Evolutionary conservation across 1,140 invertebrate genomes (phyloP).

Genomic region (Papilio glaucus): DNA sequence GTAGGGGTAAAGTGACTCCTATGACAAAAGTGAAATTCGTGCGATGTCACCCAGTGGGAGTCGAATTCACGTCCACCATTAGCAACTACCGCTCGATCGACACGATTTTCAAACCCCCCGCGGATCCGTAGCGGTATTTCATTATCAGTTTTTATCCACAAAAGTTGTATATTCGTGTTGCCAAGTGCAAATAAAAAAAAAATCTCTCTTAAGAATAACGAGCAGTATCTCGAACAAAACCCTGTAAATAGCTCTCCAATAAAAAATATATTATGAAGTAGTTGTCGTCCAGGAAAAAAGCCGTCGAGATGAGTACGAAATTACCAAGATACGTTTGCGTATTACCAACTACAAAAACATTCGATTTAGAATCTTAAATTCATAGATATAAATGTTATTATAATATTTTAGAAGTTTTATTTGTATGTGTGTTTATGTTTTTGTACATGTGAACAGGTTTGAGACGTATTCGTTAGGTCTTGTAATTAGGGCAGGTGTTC

Average conservation of each 20-base stretch:
- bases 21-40: too few relatives aligned
- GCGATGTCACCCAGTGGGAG: not conserved
- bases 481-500: conserved; percentile 76
- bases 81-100: not conserved
- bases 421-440: conserved; percentile 32
- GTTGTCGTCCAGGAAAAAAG: conserved; percentile 61
- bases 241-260: conserved; percentile 44
- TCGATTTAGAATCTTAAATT: not conserved
- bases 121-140: not conserved
- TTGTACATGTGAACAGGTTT: conserved; percentile 56
- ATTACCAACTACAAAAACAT: conserved; percentile 2
- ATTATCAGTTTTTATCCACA: not conserved
- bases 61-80: not conserved
- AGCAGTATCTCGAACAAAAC: conserved; percentile 21
- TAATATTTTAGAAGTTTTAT: not conserved
- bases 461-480: conserved; percentile 53
- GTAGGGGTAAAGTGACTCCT: too few relatives aligned
- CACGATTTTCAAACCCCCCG: not conserved
- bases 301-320: conserved; percentile 47
- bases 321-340: conserved; percentile 2
- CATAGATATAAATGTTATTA: not conserved
- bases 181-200: conserved; percentile 11
- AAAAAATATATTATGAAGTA: conserved; percentile 74
- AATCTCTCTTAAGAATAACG: conserved; percentile 18
- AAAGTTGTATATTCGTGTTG: conserved; percentile 14